Base-by-base conservation (phyloP, 2,888 invertebrate species). In the Dicranocentrus wangi region DNA sequence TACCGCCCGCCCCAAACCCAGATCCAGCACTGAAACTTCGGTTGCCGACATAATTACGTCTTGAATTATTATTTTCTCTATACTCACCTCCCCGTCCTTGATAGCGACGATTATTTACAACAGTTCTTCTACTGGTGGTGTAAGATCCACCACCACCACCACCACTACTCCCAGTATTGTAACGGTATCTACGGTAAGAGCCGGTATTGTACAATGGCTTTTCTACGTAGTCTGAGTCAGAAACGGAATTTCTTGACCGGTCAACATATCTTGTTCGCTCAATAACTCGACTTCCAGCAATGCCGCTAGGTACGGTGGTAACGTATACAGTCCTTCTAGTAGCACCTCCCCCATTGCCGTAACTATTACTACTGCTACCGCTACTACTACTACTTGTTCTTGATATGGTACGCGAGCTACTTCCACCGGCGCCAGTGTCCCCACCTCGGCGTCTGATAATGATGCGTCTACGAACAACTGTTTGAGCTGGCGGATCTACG, bases 391-490 rank as follows among this genome's bases (percentile, higher is more conserved):
- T 70, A 47, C 61, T 72, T 19, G 17, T 2, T 17, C 32, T 60
- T 15, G 23, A 17, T 15, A 15, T 28, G 15, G 17, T 32, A 23
- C 25, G 10, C 1, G 28, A 21, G 28, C 60, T 42, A n/a, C 13
- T 42, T 21, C 72, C 55, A 23, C 19, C 43, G 23, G 27, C n/a
- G 42, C 66, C 58, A 43, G 13, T 27, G 5, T 15, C 75, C 19
- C 43, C 63, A 19, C 43, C 42, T 28, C 76, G 76, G 1, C 68
- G 43, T 68, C 76, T 68, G 47, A 43, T 43, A 32, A 76, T 76
- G 7, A 76, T 76, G 15, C 76, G 58, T 23, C 76, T 68, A 68
- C 76, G 76, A 58, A 76, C 76, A 60, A 76, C 76, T 15, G 76
- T 76, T 60, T 32, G 28, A 17, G 76, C 76, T 43, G 76, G 76